A percentile compares a stretch with the other conserved stretches of the same genome.
Conservation (phyloP, 2,113 vertebrate genomes). For the Arenaria interpres region DNA sequence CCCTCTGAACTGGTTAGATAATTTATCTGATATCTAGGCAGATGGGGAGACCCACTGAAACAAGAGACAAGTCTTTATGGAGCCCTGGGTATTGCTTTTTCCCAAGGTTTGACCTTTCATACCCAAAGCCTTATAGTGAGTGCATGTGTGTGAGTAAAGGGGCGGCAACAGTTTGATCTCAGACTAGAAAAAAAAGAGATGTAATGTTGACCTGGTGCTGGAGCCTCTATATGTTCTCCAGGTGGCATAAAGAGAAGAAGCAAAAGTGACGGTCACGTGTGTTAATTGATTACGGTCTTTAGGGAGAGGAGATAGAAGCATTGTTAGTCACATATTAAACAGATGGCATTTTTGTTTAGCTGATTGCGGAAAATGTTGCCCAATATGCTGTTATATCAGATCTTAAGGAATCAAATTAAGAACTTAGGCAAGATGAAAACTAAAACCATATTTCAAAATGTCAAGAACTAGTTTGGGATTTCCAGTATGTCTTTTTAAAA, state of each 20-base stretch:
- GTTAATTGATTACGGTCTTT: background rate
- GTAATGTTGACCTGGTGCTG: background rate
- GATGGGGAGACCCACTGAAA: background rate
- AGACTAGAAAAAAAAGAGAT: background rate
- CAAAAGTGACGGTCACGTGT: background rate
- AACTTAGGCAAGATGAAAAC: background rate
- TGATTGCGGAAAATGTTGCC: constrained; percentile 3
- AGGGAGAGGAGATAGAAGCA: background rate
- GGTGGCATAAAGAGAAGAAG: background rate
- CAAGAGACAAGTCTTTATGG: background rate
- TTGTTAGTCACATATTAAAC: background rate
- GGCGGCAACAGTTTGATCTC: background rate
- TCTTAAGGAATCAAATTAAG: background rate
- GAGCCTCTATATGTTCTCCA: background rate
- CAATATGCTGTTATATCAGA: background rate
- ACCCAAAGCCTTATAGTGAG: background rate
- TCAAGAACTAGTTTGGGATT: background rate
- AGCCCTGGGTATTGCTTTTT: background rate
- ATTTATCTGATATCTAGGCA: background rate
- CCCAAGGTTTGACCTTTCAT: background rate
- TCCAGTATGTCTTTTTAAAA: background rate
- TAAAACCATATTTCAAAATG: constrained; percentile 1
- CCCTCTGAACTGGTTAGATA: background rate
- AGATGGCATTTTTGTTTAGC: background rate
- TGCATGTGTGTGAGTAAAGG: background rate